Percentiles rank a stretch among this genome's conserved stretches.
Conservation (phyloP, 1,140 invertebrate genomes). For the Pemphigus obesinymphae region DNA sequence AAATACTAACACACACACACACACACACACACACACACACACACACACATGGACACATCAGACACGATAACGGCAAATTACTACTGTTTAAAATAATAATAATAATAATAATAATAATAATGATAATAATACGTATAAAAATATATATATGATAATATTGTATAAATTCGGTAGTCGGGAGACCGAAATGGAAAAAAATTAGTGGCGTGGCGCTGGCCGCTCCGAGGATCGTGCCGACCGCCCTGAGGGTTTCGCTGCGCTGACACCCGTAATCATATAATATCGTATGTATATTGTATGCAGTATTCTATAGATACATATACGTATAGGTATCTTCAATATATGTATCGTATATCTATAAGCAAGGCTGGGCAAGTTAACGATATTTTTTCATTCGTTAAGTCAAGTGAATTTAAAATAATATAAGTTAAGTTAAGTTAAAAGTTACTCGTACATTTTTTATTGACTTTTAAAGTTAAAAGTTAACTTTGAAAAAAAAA, state of each 20-base stretch:
- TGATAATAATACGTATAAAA: background rate
- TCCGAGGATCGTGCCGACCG: conserved; percentile 3
- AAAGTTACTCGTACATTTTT: no score
- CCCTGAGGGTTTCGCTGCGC: background rate
- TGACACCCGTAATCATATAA: conserved; percentile 16
- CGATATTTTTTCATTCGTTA: no score
- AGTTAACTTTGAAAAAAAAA: no score
- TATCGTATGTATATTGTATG: background rate
- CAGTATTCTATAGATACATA: background rate
- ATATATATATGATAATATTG: conserved; percentile 27
- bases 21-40: background rate
- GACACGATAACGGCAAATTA: background rate
- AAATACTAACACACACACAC: background rate
- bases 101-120: background rate
- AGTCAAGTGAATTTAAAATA: no score
- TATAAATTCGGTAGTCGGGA: conserved; percentile 34
- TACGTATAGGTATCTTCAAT: background rate
- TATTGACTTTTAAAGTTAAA: no score
- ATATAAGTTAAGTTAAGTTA: no score
- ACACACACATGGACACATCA: background rate
- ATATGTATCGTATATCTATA: no score
- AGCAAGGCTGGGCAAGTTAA: no score
- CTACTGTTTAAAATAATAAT: conserved; percentile 28
- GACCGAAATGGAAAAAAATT: conserved; percentile 15
- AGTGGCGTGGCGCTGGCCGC: background rate